Percentiles rank a stretch among this genome's conserved stretches.
Evolutionary conservation across 2,888 invertebrate genomes (phyloP).

Genomic region (Anthrax anthrax): DNA sequence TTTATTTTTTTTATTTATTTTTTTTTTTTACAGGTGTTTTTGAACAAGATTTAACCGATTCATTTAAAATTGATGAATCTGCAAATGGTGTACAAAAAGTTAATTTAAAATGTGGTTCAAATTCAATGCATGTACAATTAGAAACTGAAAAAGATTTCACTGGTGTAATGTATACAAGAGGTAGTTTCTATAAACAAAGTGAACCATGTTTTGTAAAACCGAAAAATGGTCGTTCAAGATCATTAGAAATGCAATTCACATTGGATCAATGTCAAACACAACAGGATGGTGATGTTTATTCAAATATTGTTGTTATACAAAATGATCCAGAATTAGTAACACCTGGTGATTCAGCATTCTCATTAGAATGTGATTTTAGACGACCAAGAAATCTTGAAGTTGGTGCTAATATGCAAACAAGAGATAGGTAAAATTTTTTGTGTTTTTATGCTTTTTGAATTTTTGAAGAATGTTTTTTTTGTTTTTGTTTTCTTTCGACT

Average conservation of each 20-base stretch:
- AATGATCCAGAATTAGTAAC: slow-evolving; percentile 50
- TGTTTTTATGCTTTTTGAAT: slow-evolving; percentile 1
- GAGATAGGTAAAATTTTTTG: slow-evolving; percentile 34
- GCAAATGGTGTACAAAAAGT: slow-evolving; percentile 43
- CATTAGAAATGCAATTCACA: slow-evolving; percentile 40
- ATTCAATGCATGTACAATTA: slow-evolving; percentile 39
- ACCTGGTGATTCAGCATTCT: slow-evolving; percentile 50
- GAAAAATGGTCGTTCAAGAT: slow-evolving; percentile 28
- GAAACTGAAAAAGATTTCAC: slow-evolving; percentile 42
- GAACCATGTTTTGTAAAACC: slow-evolving; percentile 43
- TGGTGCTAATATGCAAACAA: slow-evolving; percentile 36
- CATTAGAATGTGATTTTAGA: slow-evolving; percentile 47
- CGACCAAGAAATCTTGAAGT: slow-evolving; percentile 40
- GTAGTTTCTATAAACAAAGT: slow-evolving; percentile 42
- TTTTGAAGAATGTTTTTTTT: background rate
- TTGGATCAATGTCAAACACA: slow-evolving; percentile 42
- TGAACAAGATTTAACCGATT: slow-evolving; percentile 40
- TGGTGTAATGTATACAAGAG: slow-evolving; percentile 48
- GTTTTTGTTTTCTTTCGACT: background rate
- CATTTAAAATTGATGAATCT: slow-evolving; percentile 42
- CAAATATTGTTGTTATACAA: slow-evolving; percentile 47
- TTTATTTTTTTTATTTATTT: slow-evolving; percentile 2
- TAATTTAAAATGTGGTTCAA: slow-evolving; percentile 40
- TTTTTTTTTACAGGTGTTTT: slow-evolving; percentile 32
- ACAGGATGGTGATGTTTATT: slow-evolving; percentile 41